Evolutionary conservation across 2,888 invertebrate genomes (phyloP).

Genomic region (Tipula vernalis): DNA sequence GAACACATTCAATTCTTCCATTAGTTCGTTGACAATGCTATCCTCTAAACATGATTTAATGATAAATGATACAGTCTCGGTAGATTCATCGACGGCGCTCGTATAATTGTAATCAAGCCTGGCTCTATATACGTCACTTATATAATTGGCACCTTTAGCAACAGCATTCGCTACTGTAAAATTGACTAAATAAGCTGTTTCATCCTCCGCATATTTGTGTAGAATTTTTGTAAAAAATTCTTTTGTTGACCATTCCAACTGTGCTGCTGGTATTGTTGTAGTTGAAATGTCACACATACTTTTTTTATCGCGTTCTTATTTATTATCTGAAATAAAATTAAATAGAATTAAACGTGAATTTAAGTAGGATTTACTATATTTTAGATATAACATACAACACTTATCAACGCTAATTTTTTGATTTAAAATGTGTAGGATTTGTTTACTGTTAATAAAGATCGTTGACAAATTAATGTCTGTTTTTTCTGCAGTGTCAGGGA

Average conservation of each 20-base stretch:
- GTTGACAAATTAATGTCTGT: not conserved
- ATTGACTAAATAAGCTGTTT: not conserved
- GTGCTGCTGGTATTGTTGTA: not conserved
- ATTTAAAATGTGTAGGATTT: not conserved
- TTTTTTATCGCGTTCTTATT: not conserved
- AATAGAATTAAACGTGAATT: not conserved
- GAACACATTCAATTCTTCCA: slow-evolving; percentile 24
- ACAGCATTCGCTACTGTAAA: slow-evolving; percentile 18
- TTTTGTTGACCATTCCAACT: not conserved
- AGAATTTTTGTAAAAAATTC: not conserved
- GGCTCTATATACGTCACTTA: slow-evolving; percentile 23
- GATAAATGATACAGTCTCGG: slow-evolving; percentile 18
- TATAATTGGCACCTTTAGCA: slow-evolving; percentile 25
- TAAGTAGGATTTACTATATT: not conserved
- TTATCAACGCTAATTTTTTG: not conserved
- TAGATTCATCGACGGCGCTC: not conserved
- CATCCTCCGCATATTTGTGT: not conserved
- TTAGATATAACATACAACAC: not conserved
- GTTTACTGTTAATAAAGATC: not conserved
- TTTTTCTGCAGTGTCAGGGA: not conserved
- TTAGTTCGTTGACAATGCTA: slow-evolving; percentile 21
- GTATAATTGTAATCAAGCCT: slow-evolving; percentile 18
- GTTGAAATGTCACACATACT: not conserved
- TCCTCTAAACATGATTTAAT: slow-evolving; percentile 23
- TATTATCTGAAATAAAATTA: not conserved